Evolutionary conservation across 1,140 invertebrate species (phyloP), one percentile per base, ranked within the genome.

Genomic region (Aporrectodea caliginosa): DNA sequence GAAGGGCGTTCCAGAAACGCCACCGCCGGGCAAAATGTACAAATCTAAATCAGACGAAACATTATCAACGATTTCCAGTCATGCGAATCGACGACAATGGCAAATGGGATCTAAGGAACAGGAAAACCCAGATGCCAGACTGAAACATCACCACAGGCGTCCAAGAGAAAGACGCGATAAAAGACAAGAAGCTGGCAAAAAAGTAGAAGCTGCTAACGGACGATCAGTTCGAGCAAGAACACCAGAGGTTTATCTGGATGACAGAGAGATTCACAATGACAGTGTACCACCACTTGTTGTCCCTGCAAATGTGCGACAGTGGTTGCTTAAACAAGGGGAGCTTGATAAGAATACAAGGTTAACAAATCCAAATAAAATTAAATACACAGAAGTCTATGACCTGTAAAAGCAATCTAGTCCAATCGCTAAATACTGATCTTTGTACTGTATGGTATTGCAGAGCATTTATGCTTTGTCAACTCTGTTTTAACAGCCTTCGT

Each of bases 41-140:
- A 83, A 85, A 22, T 85, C 86, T 1, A 81, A 85, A 32, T 88
- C 87, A 16, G 87, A 88, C 78, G 87, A 88, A 78, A 88, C 87
- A 2, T 82, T 88, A 29, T 87, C 87, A 2, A 43, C 73, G 35
- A 29, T 71, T 1, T 79, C 78, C 83, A 85, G 75, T 88, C 87
- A 22, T 84, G 86, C 78, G 85, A 85, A 71, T 29, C 71, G 72
- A 14, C 34, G 34, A 32, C 80, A 87, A 84, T 83, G 84, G 83
- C 2, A 85, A 32, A 16, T 77, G 75, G 30, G 68, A 16, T 12
- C 31, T 29, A 69, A 30, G 29, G 73, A 33, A 32, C 35, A 69
- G 79, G 32, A 35, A 1, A 16, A 70, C 29, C n/a, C 35, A 29
- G 75, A 32, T 33, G 14, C 58, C 27, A 76, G 58, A 68, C n/a